These are phyloP conservation scores for Hydrochoerus hydrochaeris DNA, from an alignment of 2,113 vertebrate species.

Conservation along the genomic window DNA sequence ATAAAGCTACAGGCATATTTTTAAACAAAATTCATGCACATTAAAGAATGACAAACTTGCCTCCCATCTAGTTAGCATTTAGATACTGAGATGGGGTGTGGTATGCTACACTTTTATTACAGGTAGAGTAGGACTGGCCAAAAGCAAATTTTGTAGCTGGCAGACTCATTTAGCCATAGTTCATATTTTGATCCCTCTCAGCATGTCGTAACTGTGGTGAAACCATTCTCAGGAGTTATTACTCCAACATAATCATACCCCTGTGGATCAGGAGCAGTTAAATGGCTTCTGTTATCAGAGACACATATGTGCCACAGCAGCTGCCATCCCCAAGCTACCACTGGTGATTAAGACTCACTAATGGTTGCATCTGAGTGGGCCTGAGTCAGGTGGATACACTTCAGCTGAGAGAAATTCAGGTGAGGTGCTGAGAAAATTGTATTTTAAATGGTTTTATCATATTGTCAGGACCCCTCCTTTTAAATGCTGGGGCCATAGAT, in stretches of 20 bases:
- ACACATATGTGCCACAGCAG: conserved; percentile 50
- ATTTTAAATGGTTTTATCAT: not conserved
- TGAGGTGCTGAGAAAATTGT: not conserved
- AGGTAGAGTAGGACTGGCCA: not conserved
- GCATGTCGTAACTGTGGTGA: conserved; percentile 33
- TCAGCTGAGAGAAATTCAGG: conserved; percentile 6
- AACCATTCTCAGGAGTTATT: conserved; percentile 52
- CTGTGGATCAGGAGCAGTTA: conserved; percentile 59
- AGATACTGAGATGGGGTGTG: not conserved
- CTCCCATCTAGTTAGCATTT: not conserved
- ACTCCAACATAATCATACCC: conserved; percentile 48
- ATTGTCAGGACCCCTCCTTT: not conserved
- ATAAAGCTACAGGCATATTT: conserved; percentile 8
- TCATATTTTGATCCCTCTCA: conserved; percentile 23
- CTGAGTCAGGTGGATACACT: not conserved
- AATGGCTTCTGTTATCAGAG: conserved; percentile 61
- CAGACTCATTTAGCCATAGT: conserved; percentile 32
- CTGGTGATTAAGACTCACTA: conserved; percentile 67
- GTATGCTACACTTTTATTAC: not conserved
- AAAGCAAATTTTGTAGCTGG: conserved; percentile 18
- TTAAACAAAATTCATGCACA: not conserved
- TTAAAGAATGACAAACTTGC: not conserved
- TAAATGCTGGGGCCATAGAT: not conserved
- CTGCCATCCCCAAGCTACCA: conserved; percentile 50
- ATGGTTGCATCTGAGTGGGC: not conserved